These are phyloP conservation scores for Larimichthys polyactis DNA, from an alignment of 2,113 vertebrate species.

Conservation along the genomic window DNA sequence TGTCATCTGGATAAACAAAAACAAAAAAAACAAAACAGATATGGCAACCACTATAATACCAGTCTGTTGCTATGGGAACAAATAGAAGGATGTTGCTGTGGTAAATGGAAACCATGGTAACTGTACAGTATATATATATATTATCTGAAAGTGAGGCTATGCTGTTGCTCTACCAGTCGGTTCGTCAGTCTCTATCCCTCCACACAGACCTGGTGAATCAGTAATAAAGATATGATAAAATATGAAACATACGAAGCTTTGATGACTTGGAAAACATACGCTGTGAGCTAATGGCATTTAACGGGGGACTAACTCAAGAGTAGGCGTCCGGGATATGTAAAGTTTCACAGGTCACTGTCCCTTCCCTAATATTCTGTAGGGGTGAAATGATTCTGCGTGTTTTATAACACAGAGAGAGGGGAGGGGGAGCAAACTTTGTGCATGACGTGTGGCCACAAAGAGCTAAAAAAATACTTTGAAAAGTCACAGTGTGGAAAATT, in stretches of 20 bases:
- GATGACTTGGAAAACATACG: background rate
- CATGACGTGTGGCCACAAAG: background rate
- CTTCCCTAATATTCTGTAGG: background rate
- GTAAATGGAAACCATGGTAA: constrained; percentile 6
- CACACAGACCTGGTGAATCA: background rate
- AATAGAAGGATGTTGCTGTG: constrained; percentile 3
- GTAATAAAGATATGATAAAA: background rate
- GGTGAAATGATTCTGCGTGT: constrained; percentile 5
- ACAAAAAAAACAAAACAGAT: constrained; percentile 39
- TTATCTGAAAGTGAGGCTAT: constrained; percentile 3
- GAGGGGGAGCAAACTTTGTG: background rate
- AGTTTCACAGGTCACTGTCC: background rate
- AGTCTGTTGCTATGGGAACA: constrained; percentile 69
- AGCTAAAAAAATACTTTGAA: background rate
- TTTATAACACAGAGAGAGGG: too few relatives aligned
- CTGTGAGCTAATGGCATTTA: background rate
- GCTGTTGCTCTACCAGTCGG: constrained; percentile 11
- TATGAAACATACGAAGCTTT: background rate
- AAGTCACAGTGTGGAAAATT: constrained; percentile 13
- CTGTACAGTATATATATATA: background rate
- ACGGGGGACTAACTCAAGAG: too few relatives aligned
- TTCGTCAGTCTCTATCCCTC: background rate
- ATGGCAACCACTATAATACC: constrained; percentile 66
- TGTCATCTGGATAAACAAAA: constrained; percentile 72
- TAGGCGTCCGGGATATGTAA: background rate